Conservation (phyloP, 2,888 invertebrate species). For the Drosophila paranaensis region DNA sequence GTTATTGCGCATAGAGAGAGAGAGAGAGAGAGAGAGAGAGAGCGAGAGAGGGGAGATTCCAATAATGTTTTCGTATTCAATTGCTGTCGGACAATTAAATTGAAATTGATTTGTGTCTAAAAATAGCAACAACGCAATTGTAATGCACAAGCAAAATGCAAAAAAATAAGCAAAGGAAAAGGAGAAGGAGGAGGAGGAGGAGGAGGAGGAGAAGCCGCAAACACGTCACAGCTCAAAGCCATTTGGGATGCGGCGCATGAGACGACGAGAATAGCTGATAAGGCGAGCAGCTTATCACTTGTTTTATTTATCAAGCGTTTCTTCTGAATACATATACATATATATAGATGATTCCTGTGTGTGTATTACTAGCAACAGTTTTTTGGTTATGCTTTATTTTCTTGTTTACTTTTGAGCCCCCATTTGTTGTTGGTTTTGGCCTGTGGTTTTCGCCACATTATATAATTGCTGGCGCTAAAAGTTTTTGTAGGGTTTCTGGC, state of each 20-base stretch:
- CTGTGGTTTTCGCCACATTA: slow-evolving; percentile 13
- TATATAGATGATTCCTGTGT: neutral
- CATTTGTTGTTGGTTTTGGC: slow-evolving; percentile 33
- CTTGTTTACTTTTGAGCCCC: slow-evolving; percentile 48
- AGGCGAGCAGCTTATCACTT: slow-evolving; percentile 22
- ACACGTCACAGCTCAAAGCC: slow-evolving; percentile 17
- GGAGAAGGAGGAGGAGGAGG: neutral
- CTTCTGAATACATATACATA: neutral
- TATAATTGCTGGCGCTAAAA: slow-evolving; percentile 25
- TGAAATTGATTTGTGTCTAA: slow-evolving; percentile 68
- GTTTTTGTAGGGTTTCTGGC: slow-evolving; percentile 37
- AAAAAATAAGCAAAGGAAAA: neutral
- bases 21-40: neutral
- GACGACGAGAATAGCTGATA: slow-evolving; percentile 17
- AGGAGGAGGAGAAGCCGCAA: slow-evolving; percentile 10
- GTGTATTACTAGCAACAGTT: slow-evolving; percentile 11
- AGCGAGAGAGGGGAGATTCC: neutral
- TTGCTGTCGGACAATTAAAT: slow-evolving; percentile 54
- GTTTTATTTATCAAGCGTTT: slow-evolving; percentile 19
- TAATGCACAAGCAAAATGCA: slow-evolving; percentile 17
- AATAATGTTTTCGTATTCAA: slow-evolving; percentile 26
- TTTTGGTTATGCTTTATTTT: slow-evolving; percentile 21
- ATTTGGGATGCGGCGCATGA: slow-evolving; percentile 11
- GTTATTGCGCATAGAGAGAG: neutral
- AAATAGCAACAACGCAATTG: slow-evolving; percentile 64